Conservation (phyloP, 2,888 invertebrate genomes). For the Nesidiocoris tenuis region DNA sequence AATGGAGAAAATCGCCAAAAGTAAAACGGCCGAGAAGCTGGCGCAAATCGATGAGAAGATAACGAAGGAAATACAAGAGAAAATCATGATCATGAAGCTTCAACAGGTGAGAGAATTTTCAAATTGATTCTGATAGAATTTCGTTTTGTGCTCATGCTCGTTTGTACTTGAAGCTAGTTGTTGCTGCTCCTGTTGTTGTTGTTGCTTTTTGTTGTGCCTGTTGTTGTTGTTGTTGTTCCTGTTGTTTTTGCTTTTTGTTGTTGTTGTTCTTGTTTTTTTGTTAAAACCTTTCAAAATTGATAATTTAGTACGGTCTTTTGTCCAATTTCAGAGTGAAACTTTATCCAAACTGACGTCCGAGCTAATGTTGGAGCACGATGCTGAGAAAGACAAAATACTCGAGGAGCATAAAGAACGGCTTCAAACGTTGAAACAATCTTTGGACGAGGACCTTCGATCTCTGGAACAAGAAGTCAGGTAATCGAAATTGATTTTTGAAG, state of each 20-base stretch:
- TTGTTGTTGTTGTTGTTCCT: background rate
- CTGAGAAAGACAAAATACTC: conserved; percentile 54
- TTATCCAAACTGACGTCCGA: conserved; percentile 56
- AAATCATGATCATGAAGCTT: conserved; percentile 46
- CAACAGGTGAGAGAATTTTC: conserved; percentile 47
- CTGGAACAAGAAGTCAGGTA: conserved; percentile 52
- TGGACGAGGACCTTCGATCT: conserved; percentile 52
- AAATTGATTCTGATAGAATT: background rate
- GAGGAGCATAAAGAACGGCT: conserved; percentile 49
- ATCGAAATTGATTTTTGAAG: no score
- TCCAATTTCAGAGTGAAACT: conserved; percentile 51
- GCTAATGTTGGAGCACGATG: conserved; percentile 53
- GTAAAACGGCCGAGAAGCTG: conserved; percentile 29
- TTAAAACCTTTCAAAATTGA: conserved; percentile 42
- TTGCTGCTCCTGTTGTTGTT: background rate
- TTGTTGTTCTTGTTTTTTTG: background rate
- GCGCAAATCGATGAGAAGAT: conserved; percentile 39
- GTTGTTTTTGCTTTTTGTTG: no score
- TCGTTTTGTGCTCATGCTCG: no score
- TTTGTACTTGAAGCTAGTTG: background rate
- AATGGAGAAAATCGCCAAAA: conserved; percentile 20
- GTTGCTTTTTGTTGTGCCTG: background rate
- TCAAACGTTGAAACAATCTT: conserved; percentile 39
- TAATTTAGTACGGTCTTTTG: no score
- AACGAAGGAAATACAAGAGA: conserved; percentile 47